phyloP scores from a whole-genome alignment of 1,140 invertebrate genomes.

The Euwallacea similis region DNA sequence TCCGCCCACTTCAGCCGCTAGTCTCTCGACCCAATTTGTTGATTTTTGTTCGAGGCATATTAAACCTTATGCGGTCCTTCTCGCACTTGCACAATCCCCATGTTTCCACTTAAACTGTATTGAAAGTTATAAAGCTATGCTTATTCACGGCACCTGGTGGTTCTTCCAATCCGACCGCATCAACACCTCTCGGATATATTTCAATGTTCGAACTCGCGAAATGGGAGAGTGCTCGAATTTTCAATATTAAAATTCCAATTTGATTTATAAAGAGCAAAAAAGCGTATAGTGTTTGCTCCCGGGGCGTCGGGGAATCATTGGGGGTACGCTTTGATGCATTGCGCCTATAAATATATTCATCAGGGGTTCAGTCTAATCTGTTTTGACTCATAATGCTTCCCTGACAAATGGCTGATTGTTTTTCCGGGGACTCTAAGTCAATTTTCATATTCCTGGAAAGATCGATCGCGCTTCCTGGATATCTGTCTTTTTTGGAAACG shows the following conservation, averaged over 20 bases:
- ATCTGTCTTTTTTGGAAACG: too few species aligned
- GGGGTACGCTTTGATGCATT: slow-evolving; percentile 42
- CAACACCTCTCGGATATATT: not conserved
- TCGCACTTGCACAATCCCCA: too few species aligned
- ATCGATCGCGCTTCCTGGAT: slow-evolving; percentile 2
- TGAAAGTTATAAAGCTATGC: not conserved
- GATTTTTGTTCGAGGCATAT: too few species aligned
- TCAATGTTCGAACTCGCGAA: slow-evolving; percentile 5
- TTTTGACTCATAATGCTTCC: slow-evolving; percentile 33
- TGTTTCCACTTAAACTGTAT: too few species aligned
- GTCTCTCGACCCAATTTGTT: too few species aligned
- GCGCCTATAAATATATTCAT: slow-evolving; percentile 46
- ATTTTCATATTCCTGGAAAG: slow-evolving; percentile 21
- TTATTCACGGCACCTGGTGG: not conserved
- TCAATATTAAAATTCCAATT: slow-evolving; percentile 41
- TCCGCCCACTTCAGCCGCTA: too few species aligned
- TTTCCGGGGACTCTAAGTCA: slow-evolving; percentile 29
- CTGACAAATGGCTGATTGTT: slow-evolving; percentile 38
- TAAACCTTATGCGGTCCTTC: too few species aligned
- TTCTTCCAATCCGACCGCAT: not conserved
- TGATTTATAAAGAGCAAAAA: slow-evolving; percentile 46
- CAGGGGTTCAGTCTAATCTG: slow-evolving; percentile 36
- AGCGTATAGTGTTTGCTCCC: slow-evolving; percentile 41
- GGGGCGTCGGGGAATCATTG: slow-evolving; percentile 42
- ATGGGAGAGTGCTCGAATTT: slow-evolving; percentile 3